Base-by-base conservation (phyloP, 1,140 invertebrate genomes). In the Diachasma alloeum region DNA sequence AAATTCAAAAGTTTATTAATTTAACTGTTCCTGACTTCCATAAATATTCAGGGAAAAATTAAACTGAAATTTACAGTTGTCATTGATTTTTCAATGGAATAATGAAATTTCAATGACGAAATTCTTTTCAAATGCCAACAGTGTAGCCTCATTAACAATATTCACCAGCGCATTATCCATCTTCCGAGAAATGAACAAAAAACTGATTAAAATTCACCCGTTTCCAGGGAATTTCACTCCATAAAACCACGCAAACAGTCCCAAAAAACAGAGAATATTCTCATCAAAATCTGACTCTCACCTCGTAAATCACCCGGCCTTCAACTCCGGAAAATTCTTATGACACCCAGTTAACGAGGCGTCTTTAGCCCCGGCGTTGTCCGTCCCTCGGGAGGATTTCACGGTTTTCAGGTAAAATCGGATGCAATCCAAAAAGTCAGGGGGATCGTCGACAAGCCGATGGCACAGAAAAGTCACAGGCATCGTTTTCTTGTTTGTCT, bases 401-500 rank as follows among this genome's bases (percentile, higher is more conserved):
- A 79, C 75, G 78, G 68, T 75, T 80, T 74, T 80, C 72, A 74
- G 73, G 59, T 63, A 75, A 79, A 77, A 73, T 73, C 75, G 74
- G 71, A 74, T 79, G 48, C 75, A 75, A 80, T 79, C 78, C 70
- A 76, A 72, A 76, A 71, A 76, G 72, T 66, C 70, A 73, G 63
- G 75, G 59, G 73, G 10, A 76, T 68, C 24, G 31, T 11, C 69
- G 68, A 71, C 42, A 71, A 68, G 9, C 15, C 15, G 22, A 5
- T 22, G 59, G 67, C 31, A 70, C 48, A 56, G 19, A 56, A 53
- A 75, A 69, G 59, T 63, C 59, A 75, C 22, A 70, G 26, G 67
- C 17, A 39, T 11, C 9, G 46, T 37, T 68, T 42, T 31, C 42
- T 74, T 42, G n/a, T 31, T 78, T 68, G 66, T 70, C 48, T 78